phyloP scores from a whole-genome alignment of 2,888 invertebrate species.

The Patella ulyssiponensis region DNA sequence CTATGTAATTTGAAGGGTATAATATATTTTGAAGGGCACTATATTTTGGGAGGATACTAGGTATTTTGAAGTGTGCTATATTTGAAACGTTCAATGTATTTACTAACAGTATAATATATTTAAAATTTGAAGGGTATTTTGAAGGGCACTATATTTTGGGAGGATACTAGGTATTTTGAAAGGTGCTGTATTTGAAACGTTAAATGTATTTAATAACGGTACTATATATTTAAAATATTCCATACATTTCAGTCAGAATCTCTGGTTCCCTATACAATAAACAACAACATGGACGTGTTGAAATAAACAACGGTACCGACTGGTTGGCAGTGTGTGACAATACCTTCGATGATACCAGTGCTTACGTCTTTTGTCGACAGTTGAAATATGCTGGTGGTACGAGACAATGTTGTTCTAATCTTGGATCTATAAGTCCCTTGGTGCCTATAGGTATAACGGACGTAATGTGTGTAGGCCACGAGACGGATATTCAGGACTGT shows the following conservation, averaged over 20 bases:
- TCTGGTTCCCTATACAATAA: slow-evolving; percentile 32
- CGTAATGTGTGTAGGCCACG: slow-evolving; percentile 49
- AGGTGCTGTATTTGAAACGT: no score
- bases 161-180: no score
- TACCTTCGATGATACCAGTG: slow-evolving; percentile 80
- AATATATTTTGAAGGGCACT: no score
- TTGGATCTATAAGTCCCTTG: slow-evolving; percentile 36
- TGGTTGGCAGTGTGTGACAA: slow-evolving; percentile 84
- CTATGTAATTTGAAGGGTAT: no score
- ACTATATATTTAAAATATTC: not conserved
- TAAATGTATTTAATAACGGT: no score
- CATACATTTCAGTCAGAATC: slow-evolving; percentile 48
- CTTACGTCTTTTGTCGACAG: slow-evolving; percentile 80
- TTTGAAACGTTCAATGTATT: no score
- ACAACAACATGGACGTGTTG: slow-evolving; percentile 51
- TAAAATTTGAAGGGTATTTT: no score
- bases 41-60: no score
- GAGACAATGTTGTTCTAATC: slow-evolving; percentile 52
- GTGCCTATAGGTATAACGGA: slow-evolving; percentile 34
- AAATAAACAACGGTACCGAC: slow-evolving; percentile 72
- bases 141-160: no score
- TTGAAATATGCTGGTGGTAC: slow-evolving; percentile 75
- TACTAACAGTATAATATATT: no score
- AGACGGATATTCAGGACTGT: slow-evolving; percentile 46
- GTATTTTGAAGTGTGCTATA: no score